These are phyloP conservation scores for Bemisia tabaci DNA, from an alignment of 1,140 invertebrate species.

Conservation along the genomic window DNA sequence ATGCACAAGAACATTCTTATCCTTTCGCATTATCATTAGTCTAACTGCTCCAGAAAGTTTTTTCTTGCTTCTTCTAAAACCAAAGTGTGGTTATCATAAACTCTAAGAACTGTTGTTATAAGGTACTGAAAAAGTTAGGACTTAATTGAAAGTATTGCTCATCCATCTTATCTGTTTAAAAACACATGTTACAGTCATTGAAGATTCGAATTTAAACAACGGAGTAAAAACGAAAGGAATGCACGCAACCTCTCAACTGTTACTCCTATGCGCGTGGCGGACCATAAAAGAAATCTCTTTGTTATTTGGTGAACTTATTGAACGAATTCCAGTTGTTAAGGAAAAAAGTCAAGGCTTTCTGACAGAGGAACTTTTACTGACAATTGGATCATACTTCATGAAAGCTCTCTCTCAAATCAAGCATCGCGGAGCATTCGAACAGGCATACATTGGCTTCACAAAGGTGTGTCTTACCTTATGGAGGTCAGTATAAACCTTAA, in stretches of 20 bases:
- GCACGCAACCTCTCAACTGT: conserved; percentile 56
- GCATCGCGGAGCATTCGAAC: conserved; percentile 90
- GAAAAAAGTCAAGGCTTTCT: conserved; percentile 18
- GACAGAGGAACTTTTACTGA: conserved; percentile 32
- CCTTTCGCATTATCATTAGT: no score
- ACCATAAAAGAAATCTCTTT: conserved; percentile 56
- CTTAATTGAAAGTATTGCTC: no score
- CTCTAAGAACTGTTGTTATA: no score
- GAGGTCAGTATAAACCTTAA: conserved; percentile 33
- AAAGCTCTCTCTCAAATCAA: conserved; percentile 62
- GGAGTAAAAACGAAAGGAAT: neutral
- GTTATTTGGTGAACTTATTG: conserved; percentile 39
- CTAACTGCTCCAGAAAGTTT: no score
- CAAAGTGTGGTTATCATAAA: no score
- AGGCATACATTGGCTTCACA: conserved; percentile 80
- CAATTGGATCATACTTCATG: conserved; percentile 58
- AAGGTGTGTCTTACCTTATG: conserved; percentile 54
- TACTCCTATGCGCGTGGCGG: conserved; percentile 82
- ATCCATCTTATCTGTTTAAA: no score
- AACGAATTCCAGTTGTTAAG: conserved; percentile 26
- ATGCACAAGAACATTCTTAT: no score
- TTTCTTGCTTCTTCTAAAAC: no score
- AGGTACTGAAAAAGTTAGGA: no score
- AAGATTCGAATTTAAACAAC: no score
- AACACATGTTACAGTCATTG: no score